Evolutionary conservation across 2,888 invertebrate genomes (phyloP).

Genomic region (Melieria omissa): DNA sequence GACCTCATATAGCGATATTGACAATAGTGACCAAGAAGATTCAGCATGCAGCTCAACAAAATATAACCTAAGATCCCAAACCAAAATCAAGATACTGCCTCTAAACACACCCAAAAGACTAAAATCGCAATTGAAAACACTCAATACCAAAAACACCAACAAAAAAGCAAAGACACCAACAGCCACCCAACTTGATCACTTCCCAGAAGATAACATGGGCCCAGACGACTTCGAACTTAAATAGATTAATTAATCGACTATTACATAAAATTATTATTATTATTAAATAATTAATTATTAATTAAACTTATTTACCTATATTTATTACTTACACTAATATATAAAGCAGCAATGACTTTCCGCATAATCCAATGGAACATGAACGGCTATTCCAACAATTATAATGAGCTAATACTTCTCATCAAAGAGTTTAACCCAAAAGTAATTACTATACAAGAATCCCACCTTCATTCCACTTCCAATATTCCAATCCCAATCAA

Average conservation of each 20-base stretch:
- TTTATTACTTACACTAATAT: no score
- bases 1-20: not conserved
- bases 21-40: no score
- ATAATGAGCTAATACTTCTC: no score
- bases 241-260: not conserved
- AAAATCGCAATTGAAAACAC: constrained; percentile 16
- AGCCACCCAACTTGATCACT: not conserved
- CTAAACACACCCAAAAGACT: not conserved
- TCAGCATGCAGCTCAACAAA: not conserved
- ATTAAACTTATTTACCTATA: no score
- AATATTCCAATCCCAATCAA: constrained; percentile 22
- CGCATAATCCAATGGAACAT: no score
- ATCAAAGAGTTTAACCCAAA: no score
- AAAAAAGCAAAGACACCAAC: constrained; percentile 10
- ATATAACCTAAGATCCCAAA: not conserved
- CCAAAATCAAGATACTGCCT: not conserved
- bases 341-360: no score
- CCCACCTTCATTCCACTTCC: constrained; percentile 19
- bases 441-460: constrained; percentile 22
- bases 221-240: not conserved
- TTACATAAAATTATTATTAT: no score
- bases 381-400: no score
- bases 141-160: constrained; percentile 10
- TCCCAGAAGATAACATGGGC: not conserved
- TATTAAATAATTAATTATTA: no score